These are phyloP conservation scores for Chrysochloris asiatica DNA, from an alignment of 2,113 vertebrate species.

Conservation along the genomic window DNA sequence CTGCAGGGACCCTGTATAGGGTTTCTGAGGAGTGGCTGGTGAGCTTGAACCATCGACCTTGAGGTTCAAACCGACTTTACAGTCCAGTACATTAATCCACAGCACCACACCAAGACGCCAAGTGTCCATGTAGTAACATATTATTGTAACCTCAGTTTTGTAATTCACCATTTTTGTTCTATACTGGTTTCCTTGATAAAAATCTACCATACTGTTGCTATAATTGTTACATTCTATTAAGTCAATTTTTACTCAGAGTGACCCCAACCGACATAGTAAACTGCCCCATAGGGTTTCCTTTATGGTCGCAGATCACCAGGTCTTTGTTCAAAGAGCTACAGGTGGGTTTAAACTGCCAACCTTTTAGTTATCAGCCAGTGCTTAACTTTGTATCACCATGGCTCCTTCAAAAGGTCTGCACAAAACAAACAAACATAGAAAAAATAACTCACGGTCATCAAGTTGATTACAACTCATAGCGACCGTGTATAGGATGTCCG, in stretches of 20 bases:
- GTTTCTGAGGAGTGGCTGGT: too few relatives aligned
- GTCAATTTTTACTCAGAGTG: background rate
- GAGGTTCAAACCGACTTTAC: too few relatives aligned
- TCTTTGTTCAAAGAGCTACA: background rate
- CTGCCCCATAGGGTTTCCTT: background rate
- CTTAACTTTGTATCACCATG: background rate
- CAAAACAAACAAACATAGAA: too few relatives aligned
- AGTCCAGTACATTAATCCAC: too few relatives aligned
- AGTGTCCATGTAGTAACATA: too few relatives aligned
- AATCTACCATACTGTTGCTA: background rate
- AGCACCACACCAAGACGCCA: too few relatives aligned
- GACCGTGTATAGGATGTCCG: too few relatives aligned
- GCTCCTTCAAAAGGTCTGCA: background rate
- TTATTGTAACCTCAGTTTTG: conserved; percentile 69
- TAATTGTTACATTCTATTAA: background rate
- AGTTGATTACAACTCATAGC: too few relatives aligned
- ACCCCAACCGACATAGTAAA: background rate
- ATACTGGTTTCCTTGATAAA: conserved; percentile 55
- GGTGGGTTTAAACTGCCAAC: background rate
- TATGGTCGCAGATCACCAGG: background rate
- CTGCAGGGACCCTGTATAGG: too few relatives aligned
- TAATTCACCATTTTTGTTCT: conserved; percentile 66
- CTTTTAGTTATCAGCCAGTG: background rate
- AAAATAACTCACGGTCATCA: too few relatives aligned
- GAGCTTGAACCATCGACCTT: too few relatives aligned